Evolutionary conservation across 2,888 invertebrate species (phyloP).

Genomic region (Drosophila colorata): DNA sequence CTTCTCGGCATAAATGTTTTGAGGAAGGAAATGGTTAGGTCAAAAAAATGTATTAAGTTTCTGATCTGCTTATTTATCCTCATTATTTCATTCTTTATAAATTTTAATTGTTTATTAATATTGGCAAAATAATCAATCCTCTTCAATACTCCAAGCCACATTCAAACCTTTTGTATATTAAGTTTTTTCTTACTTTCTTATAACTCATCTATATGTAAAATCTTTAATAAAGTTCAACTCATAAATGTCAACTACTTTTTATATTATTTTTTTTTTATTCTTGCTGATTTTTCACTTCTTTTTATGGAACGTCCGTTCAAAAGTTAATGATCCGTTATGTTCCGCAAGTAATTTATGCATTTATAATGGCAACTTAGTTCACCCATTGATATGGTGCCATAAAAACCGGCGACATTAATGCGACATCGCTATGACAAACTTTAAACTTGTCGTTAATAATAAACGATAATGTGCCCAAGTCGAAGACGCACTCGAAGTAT

Average conservation of each 20-base stretch:
- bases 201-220: background rate
- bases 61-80: no score
- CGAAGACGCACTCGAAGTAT: slow-evolving; percentile 1
- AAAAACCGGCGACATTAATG: slow-evolving; percentile 44
- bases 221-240: slow-evolving; percentile 14
- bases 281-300: background rate
- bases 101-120: no score
- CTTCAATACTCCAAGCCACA: no score
- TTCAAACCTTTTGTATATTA: no score
- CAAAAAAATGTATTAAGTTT: no score
- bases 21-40: no score
- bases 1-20: no score
- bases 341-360: slow-evolving; percentile 32
- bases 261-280: background rate
- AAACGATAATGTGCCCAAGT: slow-evolving; percentile 47
- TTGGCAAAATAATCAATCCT: no score
- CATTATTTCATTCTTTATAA: no score
- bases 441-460: slow-evolving; percentile 47
- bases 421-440: slow-evolving; percentile 45
- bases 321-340: slow-evolving; percentile 34
- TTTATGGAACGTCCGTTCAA: slow-evolving; percentile 6
- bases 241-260: slow-evolving; percentile 7
- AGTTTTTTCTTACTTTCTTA: background rate
- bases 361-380: slow-evolving; percentile 45
- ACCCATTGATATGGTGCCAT: slow-evolving; percentile 46